A percentile compares a stretch with the other conserved stretches of the same genome.
Conservation (phyloP, 1,140 invertebrate species). For the Babylonia areolata region DNA sequence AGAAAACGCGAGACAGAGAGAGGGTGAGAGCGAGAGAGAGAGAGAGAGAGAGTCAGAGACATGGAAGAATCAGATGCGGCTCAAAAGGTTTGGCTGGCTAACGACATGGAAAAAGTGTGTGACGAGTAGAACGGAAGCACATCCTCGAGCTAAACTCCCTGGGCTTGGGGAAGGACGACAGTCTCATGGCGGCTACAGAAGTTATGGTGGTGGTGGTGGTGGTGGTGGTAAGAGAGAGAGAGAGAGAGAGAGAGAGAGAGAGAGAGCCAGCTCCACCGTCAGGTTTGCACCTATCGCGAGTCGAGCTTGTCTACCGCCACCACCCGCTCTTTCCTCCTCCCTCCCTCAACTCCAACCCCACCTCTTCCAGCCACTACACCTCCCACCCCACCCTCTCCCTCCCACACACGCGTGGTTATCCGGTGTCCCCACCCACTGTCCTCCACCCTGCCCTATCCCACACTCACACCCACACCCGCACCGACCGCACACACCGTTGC, state of each 20-base stretch:
- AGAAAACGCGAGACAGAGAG: not conserved
- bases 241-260: too few species aligned
- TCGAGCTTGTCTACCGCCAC: not conserved
- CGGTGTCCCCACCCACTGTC: not conserved
- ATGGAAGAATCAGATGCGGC: not conserved
- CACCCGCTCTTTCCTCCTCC: too few species aligned
- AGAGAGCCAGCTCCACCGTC: not conserved
- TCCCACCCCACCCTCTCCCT: not conserved
- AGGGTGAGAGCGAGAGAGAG: not conserved
- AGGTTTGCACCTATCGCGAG: not conserved
- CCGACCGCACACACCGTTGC: too few species aligned
- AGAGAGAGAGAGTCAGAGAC: not conserved
- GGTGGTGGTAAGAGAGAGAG: too few species aligned
- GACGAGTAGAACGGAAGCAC: constrained; percentile 1
- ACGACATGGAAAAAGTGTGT: constrained; percentile 10
- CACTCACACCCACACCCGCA: too few species aligned
- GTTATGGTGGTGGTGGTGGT: too few species aligned
- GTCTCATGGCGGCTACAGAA: not conserved
- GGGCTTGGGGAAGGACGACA: not conserved
- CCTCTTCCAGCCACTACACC: not conserved
- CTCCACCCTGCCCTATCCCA: not conserved
- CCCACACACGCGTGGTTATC: not conserved
- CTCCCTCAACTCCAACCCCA: not conserved
- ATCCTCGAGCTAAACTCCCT: not conserved
- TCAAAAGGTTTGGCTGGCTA: not conserved